Percentiles rank a stretch among this genome's conserved stretches.
These are phyloP conservation scores for Numida meleagris DNA, from an alignment of 2,113 vertebrate species.

Conservation along the genomic window DNA sequence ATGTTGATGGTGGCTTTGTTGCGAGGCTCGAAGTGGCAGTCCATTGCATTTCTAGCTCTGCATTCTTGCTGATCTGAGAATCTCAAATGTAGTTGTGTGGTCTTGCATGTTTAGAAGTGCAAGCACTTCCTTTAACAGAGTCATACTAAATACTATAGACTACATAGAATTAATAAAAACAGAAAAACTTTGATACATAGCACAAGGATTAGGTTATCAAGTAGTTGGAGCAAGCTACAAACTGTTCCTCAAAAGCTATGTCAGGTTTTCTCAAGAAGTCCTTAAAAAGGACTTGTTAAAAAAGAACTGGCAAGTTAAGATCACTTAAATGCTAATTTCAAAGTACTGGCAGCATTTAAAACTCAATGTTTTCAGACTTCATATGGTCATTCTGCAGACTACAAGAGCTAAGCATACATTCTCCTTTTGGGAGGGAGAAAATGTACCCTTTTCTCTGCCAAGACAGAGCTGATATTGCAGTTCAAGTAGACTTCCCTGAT, in stretches of 20 bases:
- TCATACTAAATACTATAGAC: neutral
- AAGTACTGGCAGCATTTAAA: neutral
- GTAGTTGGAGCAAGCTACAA: neutral
- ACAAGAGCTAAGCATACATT: neutral
- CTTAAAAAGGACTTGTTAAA: no score
- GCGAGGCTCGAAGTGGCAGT: neutral
- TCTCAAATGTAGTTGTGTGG: neutral
- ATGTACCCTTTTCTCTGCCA: neutral
- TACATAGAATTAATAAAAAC: neutral
- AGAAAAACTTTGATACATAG: neutral
- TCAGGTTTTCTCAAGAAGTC: neutral
- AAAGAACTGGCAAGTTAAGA: neutral
- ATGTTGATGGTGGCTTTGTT: neutral
- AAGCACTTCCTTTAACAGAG: neutral
- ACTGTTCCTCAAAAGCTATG: neutral
- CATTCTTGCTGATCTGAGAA: neutral
- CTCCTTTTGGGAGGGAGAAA: neutral
- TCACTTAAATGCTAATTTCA: neutral
- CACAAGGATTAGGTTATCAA: neutral
- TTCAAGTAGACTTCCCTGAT: neutral
- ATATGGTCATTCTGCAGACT: neutral
- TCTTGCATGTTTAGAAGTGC: neutral
- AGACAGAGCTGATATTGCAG: neutral
- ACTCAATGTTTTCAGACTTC: neutral
- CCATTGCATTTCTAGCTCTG: neutral